A percentile compares a stretch with the other conserved stretches of the same genome.
phyloP scores from a whole-genome alignment of 2,113 vertebrate genomes.

The mouse (Mus musculus) region GRCm39 chr10:121521001-121521500 shows the following conservation, averaged over 20 bases:
- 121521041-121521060: background rate
- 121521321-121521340: background rate
- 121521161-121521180: background rate
- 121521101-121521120: background rate
- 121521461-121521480: slow-evolving; percentile 73
- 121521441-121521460: slow-evolving; percentile 78
- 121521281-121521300: slow-evolving; percentile 12
- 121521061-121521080: background rate
- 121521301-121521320: background rate
- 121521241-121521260: background rate
- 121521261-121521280: background rate
- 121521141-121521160: background rate
- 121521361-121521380: background rate
- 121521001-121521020: background rate
- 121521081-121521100: background rate
- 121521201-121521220: background rate
- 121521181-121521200: background rate
- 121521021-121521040: background rate
- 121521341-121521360: slow-evolving; percentile 16
- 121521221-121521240: no score
- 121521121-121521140: background rate
- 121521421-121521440: slow-evolving; percentile 67
- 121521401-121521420: background rate
- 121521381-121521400: slow-evolving; percentile 46
- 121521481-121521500: slow-evolving; percentile 77